These are phyloP conservation scores for Trichomycterus rosablanca DNA, from an alignment of 2,113 vertebrate genomes.

Conservation along the genomic window DNA sequence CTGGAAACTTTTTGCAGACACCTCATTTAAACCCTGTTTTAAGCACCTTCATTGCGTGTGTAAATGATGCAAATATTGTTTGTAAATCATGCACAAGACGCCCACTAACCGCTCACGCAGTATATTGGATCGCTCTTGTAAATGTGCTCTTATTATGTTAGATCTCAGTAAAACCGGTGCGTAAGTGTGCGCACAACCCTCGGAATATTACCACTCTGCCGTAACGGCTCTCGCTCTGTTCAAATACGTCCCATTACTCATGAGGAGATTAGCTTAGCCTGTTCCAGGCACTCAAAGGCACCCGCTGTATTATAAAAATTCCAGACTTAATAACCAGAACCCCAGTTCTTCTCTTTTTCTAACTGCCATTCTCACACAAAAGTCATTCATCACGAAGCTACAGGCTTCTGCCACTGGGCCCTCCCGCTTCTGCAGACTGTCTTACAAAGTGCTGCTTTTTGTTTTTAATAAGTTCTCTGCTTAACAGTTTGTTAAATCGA, in stretches of 20 bases:
- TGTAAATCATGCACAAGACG: background rate
- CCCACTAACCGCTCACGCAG: background rate
- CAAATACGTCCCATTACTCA: slow-evolving; percentile 31
- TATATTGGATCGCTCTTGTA: background rate
- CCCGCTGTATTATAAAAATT: slow-evolving; percentile 32
- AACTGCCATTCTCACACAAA: slow-evolving; percentile 17
- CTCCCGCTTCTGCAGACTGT: slow-evolving; percentile 6
- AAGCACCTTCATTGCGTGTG: too few species aligned
- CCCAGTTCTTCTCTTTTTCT: slow-evolving; percentile 5
- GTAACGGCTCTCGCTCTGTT: too few species aligned
- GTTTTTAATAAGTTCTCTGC: slow-evolving; percentile 14
- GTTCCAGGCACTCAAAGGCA: slow-evolving; percentile 41
- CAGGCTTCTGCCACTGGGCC: slow-evolving; percentile 16
- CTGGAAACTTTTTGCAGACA: too few species aligned
- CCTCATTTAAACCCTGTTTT: too few species aligned
- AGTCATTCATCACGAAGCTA: slow-evolving; percentile 32
- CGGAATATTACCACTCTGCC: too few species aligned
- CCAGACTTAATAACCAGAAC: slow-evolving; percentile 42
- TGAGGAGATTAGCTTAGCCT: slow-evolving; percentile 37
- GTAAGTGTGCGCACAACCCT: too few species aligned
- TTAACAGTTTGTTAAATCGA: slow-evolving; percentile 20
- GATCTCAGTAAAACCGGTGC: slow-evolving; percentile 5
- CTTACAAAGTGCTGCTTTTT: slow-evolving; percentile 4
- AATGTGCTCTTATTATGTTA: background rate
- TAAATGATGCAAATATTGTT: too few species aligned